phyloP scores from a whole-genome alignment of 2,113 vertebrate species.

The Alaudala cheleensis region DNA sequence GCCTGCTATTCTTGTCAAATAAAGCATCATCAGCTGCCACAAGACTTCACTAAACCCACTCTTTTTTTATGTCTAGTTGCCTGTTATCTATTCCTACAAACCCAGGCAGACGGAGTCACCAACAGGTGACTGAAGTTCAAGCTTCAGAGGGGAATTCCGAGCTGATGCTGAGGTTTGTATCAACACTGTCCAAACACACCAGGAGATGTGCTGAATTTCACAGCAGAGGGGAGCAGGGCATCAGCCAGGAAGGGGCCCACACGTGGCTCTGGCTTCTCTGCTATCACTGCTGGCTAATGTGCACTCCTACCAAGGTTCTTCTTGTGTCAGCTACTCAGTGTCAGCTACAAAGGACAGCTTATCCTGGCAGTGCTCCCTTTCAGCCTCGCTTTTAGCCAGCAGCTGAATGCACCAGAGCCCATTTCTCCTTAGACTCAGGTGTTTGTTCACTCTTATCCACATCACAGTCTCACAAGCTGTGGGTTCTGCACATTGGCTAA shows the following conservation, averaged over 20 bases:
- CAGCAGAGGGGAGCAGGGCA: not conserved
- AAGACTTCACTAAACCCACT: not conserved
- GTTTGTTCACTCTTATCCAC: too few species aligned
- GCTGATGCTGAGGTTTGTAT: not conserved
- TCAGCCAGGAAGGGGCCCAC: fast-evolving
- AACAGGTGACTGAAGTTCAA: not conserved
- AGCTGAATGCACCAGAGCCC: too few species aligned
- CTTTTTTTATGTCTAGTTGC: not conserved
- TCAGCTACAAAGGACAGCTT: not conserved
- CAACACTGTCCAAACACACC: not conserved
- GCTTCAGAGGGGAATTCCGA: not conserved
- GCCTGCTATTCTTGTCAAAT: not conserved
- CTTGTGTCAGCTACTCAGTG: not conserved
- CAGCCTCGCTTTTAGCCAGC: too few species aligned
- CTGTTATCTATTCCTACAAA: not conserved
- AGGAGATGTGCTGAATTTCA: not conserved
- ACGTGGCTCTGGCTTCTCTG: not conserved
- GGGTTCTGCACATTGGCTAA: too few species aligned
- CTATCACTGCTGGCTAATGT: not conserved
- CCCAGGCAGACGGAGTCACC: not conserved
- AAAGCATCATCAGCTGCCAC: not conserved
- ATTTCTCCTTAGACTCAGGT: too few species aligned
- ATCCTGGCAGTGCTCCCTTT: not conserved
- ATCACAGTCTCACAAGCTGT: too few species aligned
- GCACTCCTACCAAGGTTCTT: not conserved